Evolutionary conservation across 2,113 vertebrate species (phyloP), one percentile per base, ranked within the genome.

Genomic region (Cyphotilapia sp.): DNA sequence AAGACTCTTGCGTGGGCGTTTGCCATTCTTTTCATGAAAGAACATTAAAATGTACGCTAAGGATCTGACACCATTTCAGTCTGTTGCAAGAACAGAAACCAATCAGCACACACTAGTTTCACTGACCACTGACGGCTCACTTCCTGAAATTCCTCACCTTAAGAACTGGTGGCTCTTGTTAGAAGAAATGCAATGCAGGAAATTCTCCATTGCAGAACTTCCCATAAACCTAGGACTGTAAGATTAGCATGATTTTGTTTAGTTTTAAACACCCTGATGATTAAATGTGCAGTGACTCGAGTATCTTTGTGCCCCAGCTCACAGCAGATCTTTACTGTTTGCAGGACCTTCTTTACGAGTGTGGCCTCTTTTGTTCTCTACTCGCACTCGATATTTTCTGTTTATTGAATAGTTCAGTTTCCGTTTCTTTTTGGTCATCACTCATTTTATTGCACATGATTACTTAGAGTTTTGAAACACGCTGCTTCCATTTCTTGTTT

Each of bases 1-100:
- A 93, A 92, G 89, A 91, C 78, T 81, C 56, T 82, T 33, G 45
- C 53, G 96, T 95, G 93, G 95, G 95, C 90, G 94, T 96, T 94
- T 92, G 93, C 81, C 96, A 92, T 93, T 95, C 92, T 94, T 95
- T 87, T 94, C 94, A 93, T 95, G 87, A 95, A 95, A 93, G 94
- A 92, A 94, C 91, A 95, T 95, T 91, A 88, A 95, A 95, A 94
- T 89, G 87, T 89, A 88, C 89, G 83, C 88, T 87, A 59, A 92
- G 83, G 87, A 74, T 92, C 88, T 94, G 90, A 95, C 92, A 94
- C 90, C 42, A 87, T 94, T 93, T 90, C 83, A 85, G 88, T 93
- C 85, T 90, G 80, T 82, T 78, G 81, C 81, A 42, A 16, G 88
- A 92, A 80, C 86, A 90, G 83, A 89, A 89, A 89, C 84, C 74